phyloP scores from a whole-genome alignment of 2,888 invertebrate species.

The Sussaba pulchella region DNA sequence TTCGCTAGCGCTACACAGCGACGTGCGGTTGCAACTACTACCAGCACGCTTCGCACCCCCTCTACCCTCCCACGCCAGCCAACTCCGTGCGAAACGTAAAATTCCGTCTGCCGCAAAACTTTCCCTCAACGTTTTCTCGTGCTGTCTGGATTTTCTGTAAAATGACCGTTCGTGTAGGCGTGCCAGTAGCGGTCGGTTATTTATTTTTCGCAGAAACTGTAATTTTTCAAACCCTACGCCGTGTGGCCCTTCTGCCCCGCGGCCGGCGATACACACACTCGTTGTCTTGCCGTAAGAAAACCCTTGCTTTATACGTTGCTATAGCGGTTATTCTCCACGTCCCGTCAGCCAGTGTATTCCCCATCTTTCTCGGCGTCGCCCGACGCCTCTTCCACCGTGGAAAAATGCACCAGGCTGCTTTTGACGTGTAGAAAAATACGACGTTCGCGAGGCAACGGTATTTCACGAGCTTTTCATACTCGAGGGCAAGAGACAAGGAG shows the following conservation, averaged over 20 bases:
- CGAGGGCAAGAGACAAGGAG: slow-evolving; percentile 60
- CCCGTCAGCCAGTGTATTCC: not conserved
- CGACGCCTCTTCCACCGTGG: slow-evolving; percentile 64
- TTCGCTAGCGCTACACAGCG: slow-evolving; percentile 62
- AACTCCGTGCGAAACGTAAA: not conserved
- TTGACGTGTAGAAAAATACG: slow-evolving; percentile 81
- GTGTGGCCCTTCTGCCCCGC: slow-evolving; percentile 35
- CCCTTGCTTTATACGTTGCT: slow-evolving; percentile 12
- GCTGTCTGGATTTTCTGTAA: slow-evolving; percentile 70
- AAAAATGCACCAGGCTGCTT: slow-evolving; percentile 81
- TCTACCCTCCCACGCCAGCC: not conserved
- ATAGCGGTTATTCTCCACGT: slow-evolving; percentile 14
- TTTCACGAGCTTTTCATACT: slow-evolving; percentile 72
- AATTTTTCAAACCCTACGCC: slow-evolving; percentile 80
- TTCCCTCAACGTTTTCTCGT: slow-evolving; percentile 31
- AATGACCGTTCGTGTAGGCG: slow-evolving; percentile 77
- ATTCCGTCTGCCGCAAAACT: not conserved
- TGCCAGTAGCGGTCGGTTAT: slow-evolving; percentile 76
- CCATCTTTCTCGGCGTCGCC: slow-evolving; percentile 20
- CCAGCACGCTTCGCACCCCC: slow-evolving; percentile 57
- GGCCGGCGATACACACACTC: not conserved
- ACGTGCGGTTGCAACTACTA: slow-evolving; percentile 15
- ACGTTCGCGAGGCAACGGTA: slow-evolving; percentile 66
- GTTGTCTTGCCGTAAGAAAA: not conserved
- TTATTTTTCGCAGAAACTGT: slow-evolving; percentile 81